Base-by-base conservation (phyloP, 1,140 invertebrate species). In the Camponotus pennsylvanicus region DNA sequence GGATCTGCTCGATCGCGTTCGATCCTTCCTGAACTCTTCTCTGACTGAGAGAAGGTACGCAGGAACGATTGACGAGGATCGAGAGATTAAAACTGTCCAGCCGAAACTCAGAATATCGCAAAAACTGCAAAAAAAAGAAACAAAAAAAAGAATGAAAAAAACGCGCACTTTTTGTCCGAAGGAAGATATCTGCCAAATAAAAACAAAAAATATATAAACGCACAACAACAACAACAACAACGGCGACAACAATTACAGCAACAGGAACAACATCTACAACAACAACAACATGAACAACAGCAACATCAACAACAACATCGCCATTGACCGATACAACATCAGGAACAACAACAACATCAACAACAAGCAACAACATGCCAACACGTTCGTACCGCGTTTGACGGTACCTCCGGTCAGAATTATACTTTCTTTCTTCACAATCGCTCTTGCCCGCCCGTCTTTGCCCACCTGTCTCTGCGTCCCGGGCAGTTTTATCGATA, bases 261-360 rank as follows among this genome's bases (percentile, higher is more conserved):
- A 88, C 80, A 78, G 73, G 5, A 42, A 18, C 49, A 18, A 52
- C 49, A 52, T 18, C 15, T 5, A 52, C 80, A 61, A 77, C 86
- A 59, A 67, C 40, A 78, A 85, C 75, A 88, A 86, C 49, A 79
- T 40, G 18, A 77, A 85, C 76, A 86, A 86, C 86, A 76, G 78
- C 88, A 88, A 91, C 90, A 90, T 85, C 87, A 86, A 88, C 85
- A 88, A 91, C 88, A 91, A 92, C 87, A 92, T 91, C 88, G 88
- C 63, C 69, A 91, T 91, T 80, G 88, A 87, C 87, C 79, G 76
- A 85, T 91, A 91, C 89, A 91, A 91, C 88, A 91, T 91, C 89
- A 91, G 69, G 87, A 92, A 92, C 90, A 90, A 91, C 88, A 90
- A 91, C 85, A 91, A 85, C 89, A 92, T 87, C 86, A 91, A 86